Evolutionary conservation across 2,888 invertebrate genomes (phyloP), one percentile per base, ranked within the genome.

Genomic region (Tipula confusa): DNA sequence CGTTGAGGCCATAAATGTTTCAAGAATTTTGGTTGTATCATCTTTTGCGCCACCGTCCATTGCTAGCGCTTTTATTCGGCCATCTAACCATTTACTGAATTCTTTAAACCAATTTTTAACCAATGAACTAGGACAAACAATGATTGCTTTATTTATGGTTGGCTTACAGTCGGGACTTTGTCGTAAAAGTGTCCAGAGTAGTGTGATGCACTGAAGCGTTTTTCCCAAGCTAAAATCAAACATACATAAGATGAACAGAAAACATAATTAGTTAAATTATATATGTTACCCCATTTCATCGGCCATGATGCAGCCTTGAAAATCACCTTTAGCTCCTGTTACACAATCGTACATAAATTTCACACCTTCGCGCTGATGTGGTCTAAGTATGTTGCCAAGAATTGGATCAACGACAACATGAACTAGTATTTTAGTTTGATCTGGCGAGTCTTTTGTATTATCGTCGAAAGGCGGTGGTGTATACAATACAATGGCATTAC

Each of bases 21-120:
- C 93, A 4, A 97, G 90, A 86, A 94, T 93, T 18, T 92, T 91
- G 86, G 95, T 97, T 79, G 97, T 96, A 85, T 97, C 96, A 82
- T 94, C 93, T 89, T 98, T 97, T 6, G 94, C 93, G 0, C 95
- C 97, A 84, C 94, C 97, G 88, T 96, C 97, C 91, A 97, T 96
- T 13, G 94, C 95, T 84, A 97, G 88, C 7, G 96, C 93, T 86
- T 93, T 93, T 33, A 98, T 92, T 84, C 97, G 92, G 28, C 94
- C 95, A 1, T 94, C 95, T 1, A 99, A 90, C 99, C 99, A 99
- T 90, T 99, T 99, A 83, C 93, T 92, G 86, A 99, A 98, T 90
- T 99, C 99, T 90, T 98, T 99, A 87, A 96, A 96, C 99, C 99
- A 99, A 89, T 99, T 99, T 90, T 98, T 98, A 0, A 99, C 99